Percentiles rank a stretch among this genome's conserved stretches.
Evolutionary conservation across 1,140 invertebrate genomes (phyloP).

Genomic region (Dreissena rostriformis): DNA sequence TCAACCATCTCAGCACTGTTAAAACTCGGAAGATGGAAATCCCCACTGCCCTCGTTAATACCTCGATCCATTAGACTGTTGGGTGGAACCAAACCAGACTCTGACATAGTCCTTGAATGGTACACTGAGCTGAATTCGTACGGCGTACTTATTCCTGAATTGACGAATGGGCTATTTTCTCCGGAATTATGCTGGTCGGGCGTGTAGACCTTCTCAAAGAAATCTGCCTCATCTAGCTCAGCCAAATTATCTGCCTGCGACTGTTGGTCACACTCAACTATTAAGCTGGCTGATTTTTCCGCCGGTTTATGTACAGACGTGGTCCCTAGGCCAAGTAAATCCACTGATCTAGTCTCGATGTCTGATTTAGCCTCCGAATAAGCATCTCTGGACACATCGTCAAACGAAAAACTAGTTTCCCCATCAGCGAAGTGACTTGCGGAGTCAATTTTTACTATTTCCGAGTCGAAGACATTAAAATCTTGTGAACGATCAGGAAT

Average conservation of each 20-base stretch:
- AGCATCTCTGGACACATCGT: not conserved
- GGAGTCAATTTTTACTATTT: not conserved
- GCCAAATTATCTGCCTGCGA: slow-evolving; percentile 47
- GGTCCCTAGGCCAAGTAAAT: slow-evolving; percentile 22
- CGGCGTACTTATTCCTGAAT: slow-evolving; percentile 40
- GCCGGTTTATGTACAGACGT: not conserved
- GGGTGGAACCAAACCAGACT: slow-evolving; percentile 67
- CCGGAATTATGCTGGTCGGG: slow-evolving; percentile 43
- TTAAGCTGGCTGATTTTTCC: slow-evolving; percentile 40
- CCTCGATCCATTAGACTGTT: slow-evolving; percentile 73
- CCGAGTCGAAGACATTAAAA: not conserved
- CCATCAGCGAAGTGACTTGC: not conserved
- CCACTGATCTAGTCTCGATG: not conserved
- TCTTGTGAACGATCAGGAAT: not conserved
- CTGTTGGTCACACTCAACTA: slow-evolving; percentile 39
- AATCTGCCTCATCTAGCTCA: slow-evolving; percentile 49
- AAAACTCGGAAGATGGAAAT: slow-evolving; percentile 75
- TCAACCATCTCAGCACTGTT: slow-evolving; percentile 78
- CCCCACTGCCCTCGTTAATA: slow-evolving; percentile 55
- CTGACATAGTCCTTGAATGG: slow-evolving; percentile 62
- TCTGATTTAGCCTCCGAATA: not conserved
- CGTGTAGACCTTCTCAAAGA: slow-evolving; percentile 48
- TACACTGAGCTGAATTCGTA: slow-evolving; percentile 47
- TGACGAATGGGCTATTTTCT: slow-evolving; percentile 35
- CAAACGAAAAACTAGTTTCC: not conserved